Base-by-base conservation (phyloP, 2,797 vertebrate species). In the Acropternis orthonyx region DNA sequence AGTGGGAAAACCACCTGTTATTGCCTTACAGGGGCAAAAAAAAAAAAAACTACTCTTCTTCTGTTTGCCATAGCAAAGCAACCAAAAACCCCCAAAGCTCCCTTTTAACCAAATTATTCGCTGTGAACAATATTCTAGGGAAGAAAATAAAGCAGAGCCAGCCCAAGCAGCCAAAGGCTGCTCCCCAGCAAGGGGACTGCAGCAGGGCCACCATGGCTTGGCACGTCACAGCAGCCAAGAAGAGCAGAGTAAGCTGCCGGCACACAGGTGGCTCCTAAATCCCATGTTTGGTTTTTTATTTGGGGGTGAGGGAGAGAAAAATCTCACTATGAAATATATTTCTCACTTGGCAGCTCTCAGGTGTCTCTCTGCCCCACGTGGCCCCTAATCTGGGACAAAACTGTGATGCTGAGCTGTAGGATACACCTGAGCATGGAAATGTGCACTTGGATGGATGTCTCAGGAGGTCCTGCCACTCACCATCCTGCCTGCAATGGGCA, bases 201-300 rank as follows among this genome's bases (percentile, higher is more conserved):
- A 2, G 39, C 65, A 49, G 27, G 30, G 7, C 30, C 68, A 34
- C 32, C 4, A 0, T 0, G 5, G 55, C 32, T 52, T 61, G 54
- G 52, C 59, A 59, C 1, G 0, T 2, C 27, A 24, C 52, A 74
- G n/a, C 2, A 6, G 28, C 36, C 2, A 4, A 20, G 30, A 36
- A 46, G 69, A 81, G n/a, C n/a, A 72, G 56, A 63, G 27, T 10
- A 13, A 92, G 51, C 43, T 30, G 3, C 48, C 73, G 76, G 41
- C 43, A 65, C 2, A 1, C 14, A 36, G 51, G 41, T 58, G 54
- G 41, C 75, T 89, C 87, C 30, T 17, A 49, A 56, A 80, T 49
- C 65, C 24, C 32, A 8, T 2, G 3, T 14, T 71, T n/a, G 1
- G 5, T 32, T 66, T 36, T 69, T 36, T 30, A 16, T 51, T 58